These are phyloP conservation scores for Holothuria glaberrima DNA, from an alignment of 35 echinoderm and acorn worm genomes.

Conservation along the genomic window DNA sequence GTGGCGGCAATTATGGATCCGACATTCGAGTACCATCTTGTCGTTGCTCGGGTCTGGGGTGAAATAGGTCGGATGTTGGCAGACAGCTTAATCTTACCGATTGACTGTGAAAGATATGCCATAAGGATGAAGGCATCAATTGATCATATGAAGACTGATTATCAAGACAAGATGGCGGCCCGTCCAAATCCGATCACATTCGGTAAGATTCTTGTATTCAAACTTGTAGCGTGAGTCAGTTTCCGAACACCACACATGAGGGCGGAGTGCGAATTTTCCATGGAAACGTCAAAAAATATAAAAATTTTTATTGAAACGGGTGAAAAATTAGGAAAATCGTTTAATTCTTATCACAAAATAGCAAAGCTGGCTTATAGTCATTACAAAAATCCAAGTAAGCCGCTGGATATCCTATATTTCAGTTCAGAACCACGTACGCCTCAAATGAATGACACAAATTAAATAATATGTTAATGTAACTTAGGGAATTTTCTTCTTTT, in stretches of 20 bases:
- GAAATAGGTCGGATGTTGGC: conserved; percentile 79
- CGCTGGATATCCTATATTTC: no score
- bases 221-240: no score
- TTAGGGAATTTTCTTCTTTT: no score
- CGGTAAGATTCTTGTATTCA: conserved; percentile 60
- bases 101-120: conserved; percentile 69
- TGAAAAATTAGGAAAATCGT: no score
- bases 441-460: no score
- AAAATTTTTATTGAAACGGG: no score
- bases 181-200: conserved; percentile 75
- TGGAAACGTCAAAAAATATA: no score
- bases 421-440: no score
- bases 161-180: conserved; percentile 70
- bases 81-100: conserved; percentile 81
- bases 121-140: conserved; percentile 64
- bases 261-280: no score
- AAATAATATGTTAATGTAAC: no score
- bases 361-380: background rate
- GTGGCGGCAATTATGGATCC: conserved; percentile 77
- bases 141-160: conserved; percentile 48
- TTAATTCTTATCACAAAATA: background rate
- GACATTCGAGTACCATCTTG: conserved; percentile 78
- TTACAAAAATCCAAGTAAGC: no score
- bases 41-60: conserved; percentile 76
- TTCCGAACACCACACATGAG: no score